Conservation (phyloP, 2,113 vertebrate genomes). For the Colaptes auratus region DNA sequence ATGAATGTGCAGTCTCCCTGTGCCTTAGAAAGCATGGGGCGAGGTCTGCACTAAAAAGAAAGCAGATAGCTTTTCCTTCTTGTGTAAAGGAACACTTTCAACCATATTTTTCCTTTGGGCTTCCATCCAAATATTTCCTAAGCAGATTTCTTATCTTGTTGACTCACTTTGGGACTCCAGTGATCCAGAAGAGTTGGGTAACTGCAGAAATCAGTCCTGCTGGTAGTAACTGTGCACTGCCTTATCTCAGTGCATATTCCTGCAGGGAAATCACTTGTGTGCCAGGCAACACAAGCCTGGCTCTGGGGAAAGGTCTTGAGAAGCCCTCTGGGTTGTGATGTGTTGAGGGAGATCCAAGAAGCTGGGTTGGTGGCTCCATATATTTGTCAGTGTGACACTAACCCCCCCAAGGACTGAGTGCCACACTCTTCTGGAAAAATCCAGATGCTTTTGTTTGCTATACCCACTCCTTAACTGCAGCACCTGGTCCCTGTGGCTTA, state of each 20-base stretch:
- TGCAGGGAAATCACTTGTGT: neutral
- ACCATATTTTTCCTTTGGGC: neutral
- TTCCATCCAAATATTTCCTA: neutral
- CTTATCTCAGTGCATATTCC: neutral
- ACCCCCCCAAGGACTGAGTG: accelerated
- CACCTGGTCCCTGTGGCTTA: accelerated
- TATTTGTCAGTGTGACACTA: accelerated
- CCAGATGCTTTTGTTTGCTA: neutral
- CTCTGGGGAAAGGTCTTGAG: neutral
- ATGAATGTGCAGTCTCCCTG: neutral
- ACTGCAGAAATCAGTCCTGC: neutral
- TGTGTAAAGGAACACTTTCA: neutral
- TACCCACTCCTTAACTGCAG: accelerated
- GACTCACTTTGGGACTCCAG: neutral
- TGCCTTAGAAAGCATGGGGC: neutral
- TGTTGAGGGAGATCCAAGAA: neutral
- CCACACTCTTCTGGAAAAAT: neutral
- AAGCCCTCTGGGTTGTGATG: neutral
- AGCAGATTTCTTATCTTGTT: neutral
- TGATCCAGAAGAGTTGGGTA: neutral
- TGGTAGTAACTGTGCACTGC: neutral
- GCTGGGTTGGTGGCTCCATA: neutral
- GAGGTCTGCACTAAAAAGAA: neutral
- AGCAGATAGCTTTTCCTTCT: neutral
- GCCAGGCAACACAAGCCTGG: neutral